These are phyloP conservation scores for Edolisoma coerulescens DNA, from an alignment of 2,113 vertebrate species.

Conservation along the genomic window DNA sequence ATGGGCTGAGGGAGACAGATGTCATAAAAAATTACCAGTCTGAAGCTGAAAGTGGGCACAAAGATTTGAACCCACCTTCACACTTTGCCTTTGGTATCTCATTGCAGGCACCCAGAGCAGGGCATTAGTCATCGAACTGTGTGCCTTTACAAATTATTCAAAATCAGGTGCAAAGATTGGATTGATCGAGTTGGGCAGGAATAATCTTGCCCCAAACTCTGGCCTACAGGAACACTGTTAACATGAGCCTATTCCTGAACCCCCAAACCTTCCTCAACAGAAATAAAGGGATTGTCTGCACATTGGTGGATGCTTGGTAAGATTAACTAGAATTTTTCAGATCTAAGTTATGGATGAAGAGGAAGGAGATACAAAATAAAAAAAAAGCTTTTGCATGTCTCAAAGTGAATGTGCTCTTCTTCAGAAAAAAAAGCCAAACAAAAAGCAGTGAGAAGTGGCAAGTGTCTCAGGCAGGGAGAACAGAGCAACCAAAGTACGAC, in stretches of 20 bases:
- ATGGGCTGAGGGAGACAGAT: background rate
- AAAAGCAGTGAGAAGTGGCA: background rate
- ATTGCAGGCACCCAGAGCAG: background rate
- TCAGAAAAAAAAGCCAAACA: background rate
- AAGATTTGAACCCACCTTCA: background rate
- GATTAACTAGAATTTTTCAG: background rate
- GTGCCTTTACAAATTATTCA: background rate
- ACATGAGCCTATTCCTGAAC: background rate
- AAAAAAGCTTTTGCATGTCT: background rate
- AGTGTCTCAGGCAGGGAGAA: background rate
- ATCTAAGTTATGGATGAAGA: background rate
- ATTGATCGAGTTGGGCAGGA: background rate
- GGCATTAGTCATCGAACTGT: background rate
- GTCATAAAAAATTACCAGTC: background rate
- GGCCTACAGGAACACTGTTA: background rate
- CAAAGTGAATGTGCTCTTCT: background rate
- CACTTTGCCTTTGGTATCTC: background rate
- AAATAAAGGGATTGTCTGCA: background rate
- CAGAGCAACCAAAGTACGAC: background rate
- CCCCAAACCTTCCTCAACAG: background rate
- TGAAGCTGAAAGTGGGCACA: background rate
- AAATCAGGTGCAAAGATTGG: background rate
- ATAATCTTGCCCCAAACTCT: background rate
- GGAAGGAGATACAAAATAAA: background rate
- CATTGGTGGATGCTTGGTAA: background rate